These are phyloP conservation scores for Poliocrania exsul DNA, from an alignment of 2,797 vertebrate species.

Conservation along the genomic window DNA sequence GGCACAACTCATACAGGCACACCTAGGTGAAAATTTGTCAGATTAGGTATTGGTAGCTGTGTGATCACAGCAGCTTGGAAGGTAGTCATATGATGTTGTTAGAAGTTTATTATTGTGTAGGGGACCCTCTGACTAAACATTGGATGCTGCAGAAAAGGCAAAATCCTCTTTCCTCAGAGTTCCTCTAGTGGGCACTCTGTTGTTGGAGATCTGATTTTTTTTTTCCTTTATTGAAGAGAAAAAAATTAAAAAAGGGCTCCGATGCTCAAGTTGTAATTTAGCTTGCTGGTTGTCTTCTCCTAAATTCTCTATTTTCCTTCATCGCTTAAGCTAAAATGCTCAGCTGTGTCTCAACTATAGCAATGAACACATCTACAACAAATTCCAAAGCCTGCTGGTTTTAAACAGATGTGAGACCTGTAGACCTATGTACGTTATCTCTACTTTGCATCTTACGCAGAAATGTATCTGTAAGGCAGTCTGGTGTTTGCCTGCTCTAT, in stretches of 20 bases:
- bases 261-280: background rate
- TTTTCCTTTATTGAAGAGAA: background rate
- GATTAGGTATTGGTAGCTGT: background rate
- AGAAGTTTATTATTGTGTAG: background rate
- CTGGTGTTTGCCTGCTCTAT: background rate
- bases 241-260: background rate
- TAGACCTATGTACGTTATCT: background rate
- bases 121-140: background rate
- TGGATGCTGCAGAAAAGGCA: background rate
- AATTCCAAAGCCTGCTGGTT: background rate
- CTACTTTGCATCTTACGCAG: background rate
- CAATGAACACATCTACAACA: background rate
- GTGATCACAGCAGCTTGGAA: background rate
- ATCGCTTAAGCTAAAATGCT: background rate
- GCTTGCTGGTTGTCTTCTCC: background rate
- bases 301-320: background rate
- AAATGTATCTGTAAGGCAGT: background rate
- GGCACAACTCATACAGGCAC: background rate
- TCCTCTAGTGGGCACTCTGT: background rate
- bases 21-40: background rate
- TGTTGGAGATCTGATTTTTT: background rate
- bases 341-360: background rate
- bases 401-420: background rate
- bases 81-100: background rate
- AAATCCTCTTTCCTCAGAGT: background rate